A percentile compares a stretch with the other conserved stretches of the same genome.
Conservation (phyloP, 2,797 vertebrate genomes). For the Lepilemur septentrionalis region DNA sequence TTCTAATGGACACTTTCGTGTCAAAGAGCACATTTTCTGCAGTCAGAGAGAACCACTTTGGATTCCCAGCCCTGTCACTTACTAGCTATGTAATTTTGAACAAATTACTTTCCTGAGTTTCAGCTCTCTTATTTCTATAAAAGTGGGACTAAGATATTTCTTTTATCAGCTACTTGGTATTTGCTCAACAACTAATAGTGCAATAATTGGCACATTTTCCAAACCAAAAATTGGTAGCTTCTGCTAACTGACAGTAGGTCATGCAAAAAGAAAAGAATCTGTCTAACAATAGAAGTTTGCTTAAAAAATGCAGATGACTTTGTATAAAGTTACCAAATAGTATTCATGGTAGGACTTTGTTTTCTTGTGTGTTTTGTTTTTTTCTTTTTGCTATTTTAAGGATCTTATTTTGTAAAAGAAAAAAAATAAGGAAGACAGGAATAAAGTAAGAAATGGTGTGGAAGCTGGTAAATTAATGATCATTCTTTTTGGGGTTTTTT, state of each 20-base stretch:
- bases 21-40: neutral
- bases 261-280: neutral
- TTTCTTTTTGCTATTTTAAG: neutral
- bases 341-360: neutral
- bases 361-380: neutral
- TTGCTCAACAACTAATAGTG: neutral
- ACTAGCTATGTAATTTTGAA: neutral
- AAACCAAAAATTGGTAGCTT: neutral
- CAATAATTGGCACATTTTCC: neutral
- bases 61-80: neutral
- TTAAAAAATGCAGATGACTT: slow-evolving; percentile 10
- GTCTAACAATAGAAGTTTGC: neutral
- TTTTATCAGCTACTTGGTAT: neutral
- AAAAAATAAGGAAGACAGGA: neutral
- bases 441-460: neutral
- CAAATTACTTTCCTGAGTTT: neutral
- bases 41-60: neutral
- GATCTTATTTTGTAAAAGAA: neutral
- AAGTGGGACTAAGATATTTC: neutral
- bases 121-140: neutral
- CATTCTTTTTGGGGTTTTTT: neutral
- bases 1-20: neutral
- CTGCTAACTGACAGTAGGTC: neutral
- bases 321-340: neutral
- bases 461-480: neutral